Conservation (phyloP, 1,140 invertebrate species). For the Medauroidea extradentata region DNA sequence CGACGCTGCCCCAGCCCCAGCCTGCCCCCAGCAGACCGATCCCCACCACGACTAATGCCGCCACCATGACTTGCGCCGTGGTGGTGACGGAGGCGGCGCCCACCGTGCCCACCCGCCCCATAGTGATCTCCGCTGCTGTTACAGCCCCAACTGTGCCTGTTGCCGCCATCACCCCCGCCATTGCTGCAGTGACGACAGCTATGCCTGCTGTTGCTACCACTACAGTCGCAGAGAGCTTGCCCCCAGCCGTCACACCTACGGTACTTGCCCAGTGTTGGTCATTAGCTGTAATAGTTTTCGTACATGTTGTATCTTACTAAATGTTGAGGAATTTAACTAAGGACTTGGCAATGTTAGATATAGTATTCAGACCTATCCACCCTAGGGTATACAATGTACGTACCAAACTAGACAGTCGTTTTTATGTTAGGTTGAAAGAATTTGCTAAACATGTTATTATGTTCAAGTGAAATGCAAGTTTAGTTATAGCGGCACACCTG, state of each 20-base stretch:
- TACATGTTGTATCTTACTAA: no score
- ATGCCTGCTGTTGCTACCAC: conserved; percentile 30
- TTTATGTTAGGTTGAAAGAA: no score
- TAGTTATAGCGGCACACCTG: no score
- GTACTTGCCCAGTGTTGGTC: no score
- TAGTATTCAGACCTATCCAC: no score
- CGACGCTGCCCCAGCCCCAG: background rate
- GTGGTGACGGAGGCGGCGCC: conserved; percentile 17
- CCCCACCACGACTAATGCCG: conserved; percentile 44
- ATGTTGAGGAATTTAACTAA: no score
- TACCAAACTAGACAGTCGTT: no score
- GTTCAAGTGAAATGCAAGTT: no score
- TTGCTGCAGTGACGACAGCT: conserved; percentile 2
- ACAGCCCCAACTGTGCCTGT: conserved; percentile 1
- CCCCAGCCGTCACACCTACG: background rate
- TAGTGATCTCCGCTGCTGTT: conserved; percentile 3
- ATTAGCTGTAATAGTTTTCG: no score
- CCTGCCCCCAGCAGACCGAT: conserved; percentile 1
- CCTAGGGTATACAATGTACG: no score
- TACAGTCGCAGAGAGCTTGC: conserved; percentile 8
- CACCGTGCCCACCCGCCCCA: background rate
- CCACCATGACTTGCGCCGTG: conserved; percentile 39
- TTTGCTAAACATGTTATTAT: no score
- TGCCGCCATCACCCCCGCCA: background rate
- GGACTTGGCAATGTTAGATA: no score